Evolutionary conservation across 1,140 invertebrate genomes (phyloP).

Genomic region (Rhizoglyphus robini): DNA sequence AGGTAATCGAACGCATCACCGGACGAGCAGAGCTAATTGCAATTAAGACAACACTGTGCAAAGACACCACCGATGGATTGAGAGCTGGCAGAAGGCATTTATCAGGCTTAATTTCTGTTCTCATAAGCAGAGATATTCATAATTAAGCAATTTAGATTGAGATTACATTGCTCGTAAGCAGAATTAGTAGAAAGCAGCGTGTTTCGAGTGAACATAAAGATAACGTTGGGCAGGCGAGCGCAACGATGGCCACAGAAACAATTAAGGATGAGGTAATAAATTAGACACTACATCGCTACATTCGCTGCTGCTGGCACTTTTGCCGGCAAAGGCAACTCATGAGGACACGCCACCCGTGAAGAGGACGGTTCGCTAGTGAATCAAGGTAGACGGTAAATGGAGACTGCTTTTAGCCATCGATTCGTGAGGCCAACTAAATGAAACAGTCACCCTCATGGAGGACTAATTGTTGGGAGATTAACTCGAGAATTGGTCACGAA

Average conservation of each 20-base stretch:
- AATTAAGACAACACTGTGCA: slow-evolving; percentile 12
- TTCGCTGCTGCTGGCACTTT: too few species aligned
- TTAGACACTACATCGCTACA: not conserved
- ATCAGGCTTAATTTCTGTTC: slow-evolving; percentile 13
- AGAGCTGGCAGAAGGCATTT: not conserved
- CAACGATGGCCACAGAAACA: not conserved
- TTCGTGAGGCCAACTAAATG: too few species aligned
- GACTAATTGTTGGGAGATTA: slow-evolving; percentile 9
- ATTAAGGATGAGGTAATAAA: slow-evolving; percentile 13
- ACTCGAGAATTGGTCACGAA: slow-evolving; percentile 9
- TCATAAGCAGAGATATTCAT: slow-evolving; percentile 1
- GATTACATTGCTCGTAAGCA: not conserved
- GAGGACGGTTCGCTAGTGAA: not conserved
- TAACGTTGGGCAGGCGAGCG: not conserved
- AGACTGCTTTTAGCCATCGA: too few species aligned
- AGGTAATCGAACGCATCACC: not conserved
- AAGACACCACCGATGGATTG: not conserved
- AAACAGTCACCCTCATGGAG: too few species aligned
- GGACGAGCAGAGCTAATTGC: not conserved
- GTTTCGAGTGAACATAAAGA: not conserved
- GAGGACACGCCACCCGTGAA: slow-evolving; percentile 14
- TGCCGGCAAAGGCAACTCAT: not conserved
- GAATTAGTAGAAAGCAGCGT: not conserved
- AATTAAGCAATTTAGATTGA: slow-evolving; percentile 14
- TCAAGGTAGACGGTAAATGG: not conserved